A percentile compares a stretch with the other conserved stretches of the same genome.
Evolutionary conservation across 2,113 vertebrate genomes (phyloP).

Genomic region (Eidolon helvum): DNA sequence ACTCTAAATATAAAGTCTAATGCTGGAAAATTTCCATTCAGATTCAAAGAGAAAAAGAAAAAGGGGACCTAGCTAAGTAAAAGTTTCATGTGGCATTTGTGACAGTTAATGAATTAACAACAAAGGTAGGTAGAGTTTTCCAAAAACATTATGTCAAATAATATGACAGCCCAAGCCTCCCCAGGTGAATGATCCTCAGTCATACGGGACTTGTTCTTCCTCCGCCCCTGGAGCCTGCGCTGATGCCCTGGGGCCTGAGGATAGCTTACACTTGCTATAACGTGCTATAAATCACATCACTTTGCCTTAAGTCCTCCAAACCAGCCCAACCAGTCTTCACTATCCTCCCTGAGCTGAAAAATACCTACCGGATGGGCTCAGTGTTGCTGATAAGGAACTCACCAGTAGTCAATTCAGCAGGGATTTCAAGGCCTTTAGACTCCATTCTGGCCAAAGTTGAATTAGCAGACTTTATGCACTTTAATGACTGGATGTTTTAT

Average conservation of each 20-base stretch:
- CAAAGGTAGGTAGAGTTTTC: background rate
- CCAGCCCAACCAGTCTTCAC: background rate
- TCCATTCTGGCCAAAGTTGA: background rate
- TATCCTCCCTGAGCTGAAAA: constrained; percentile 7
- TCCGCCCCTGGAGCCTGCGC: background rate
- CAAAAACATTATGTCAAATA: background rate
- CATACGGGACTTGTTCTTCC: background rate
- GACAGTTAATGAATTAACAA: constrained; percentile 9
- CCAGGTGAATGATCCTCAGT: background rate
- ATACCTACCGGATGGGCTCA: background rate
- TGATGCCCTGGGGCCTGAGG: background rate
- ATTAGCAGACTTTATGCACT: background rate
- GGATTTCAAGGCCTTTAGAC: background rate
- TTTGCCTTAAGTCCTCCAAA: constrained; percentile 29
- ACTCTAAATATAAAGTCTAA: background rate
- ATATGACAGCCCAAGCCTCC: background rate
- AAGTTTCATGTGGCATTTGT: background rate
- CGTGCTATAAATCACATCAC: background rate
- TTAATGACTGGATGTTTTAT: background rate
- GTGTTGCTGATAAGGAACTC: constrained; percentile 13
- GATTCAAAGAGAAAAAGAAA: background rate
- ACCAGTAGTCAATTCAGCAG: background rate
- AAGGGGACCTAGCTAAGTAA: background rate
- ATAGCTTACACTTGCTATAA: background rate
- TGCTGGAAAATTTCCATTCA: background rate